These are phyloP conservation scores for Steinernema feltiae DNA, from an alignment of 1,140 invertebrate species.

Conservation along the genomic window DNA sequence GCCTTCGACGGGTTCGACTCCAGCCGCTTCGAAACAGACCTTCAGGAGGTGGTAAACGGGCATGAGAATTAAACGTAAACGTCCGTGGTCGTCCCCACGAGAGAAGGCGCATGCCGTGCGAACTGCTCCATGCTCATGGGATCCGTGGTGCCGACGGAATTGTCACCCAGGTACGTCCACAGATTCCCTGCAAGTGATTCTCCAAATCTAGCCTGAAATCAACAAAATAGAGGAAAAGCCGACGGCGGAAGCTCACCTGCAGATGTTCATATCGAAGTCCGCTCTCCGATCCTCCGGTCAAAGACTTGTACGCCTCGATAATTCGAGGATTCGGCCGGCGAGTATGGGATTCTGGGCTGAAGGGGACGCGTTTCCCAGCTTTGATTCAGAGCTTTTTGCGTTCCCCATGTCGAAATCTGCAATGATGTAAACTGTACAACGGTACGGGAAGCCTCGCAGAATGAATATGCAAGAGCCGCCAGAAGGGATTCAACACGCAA, in stretches of 20 bases:
- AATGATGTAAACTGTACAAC: too few relatives aligned
- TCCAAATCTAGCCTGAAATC: not conserved
- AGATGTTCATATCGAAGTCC: not conserved
- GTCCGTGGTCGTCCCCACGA: slow-evolving; percentile 17
- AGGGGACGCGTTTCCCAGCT: not conserved
- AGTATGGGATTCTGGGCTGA: not conserved
- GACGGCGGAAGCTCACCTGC: not conserved
- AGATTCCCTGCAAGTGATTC: not conserved
- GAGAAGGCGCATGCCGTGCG: not conserved
- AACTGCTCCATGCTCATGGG: not conserved
- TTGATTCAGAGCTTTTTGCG: not conserved
- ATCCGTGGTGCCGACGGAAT: not conserved
- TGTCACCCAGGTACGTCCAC: not conserved
- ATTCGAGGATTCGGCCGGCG: not conserved
- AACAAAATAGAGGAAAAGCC: not conserved
- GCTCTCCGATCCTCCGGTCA: not conserved
- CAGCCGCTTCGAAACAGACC: slow-evolving; percentile 33
- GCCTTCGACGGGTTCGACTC: slow-evolving; percentile 16
- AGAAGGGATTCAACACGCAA: too few relatives aligned
- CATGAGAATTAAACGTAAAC: slow-evolving; percentile 26
- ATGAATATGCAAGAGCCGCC: too few relatives aligned
- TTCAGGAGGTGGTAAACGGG: slow-evolving; percentile 28
- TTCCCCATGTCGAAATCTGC: not conserved
- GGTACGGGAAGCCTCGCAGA: too few relatives aligned
- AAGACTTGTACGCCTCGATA: not conserved